Base-by-base conservation (phyloP, 1,140 invertebrate genomes). In the Tetramorium alpestre region DNA sequence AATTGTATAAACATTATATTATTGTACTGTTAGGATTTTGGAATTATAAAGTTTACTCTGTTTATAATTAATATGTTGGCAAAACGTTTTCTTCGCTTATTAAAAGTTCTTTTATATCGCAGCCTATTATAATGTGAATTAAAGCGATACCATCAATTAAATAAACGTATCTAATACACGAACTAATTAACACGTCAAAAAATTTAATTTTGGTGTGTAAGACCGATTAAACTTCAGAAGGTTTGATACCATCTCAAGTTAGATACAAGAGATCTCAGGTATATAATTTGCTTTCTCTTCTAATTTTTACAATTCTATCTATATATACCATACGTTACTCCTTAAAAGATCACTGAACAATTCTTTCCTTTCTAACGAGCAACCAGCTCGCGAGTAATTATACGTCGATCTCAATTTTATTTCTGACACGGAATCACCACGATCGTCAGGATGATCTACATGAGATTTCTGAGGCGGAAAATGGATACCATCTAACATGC, bases 321-420 rank as follows among this genome's bases (percentile, higher is more conserved):
- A 0, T 69, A 87, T 49, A 41, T 54, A 22, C 10, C 25, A 11
- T 38, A 51, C n/a, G n/a, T 56, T 18, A 10, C 25, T 49, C 22
- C 5, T 80, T 16, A 18, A 49, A 60, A 69, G 76, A 70, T 77
- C 16, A 44, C 10, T 38, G 56, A 25, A 10, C 41, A 60, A 60
- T 87, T 88, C 41, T 80, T 47, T 77, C 58, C 70, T 72, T 88
- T 78, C 75, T 88, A 86, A 81, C 60, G 41, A 89, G 65, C 85
- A 90, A 88, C 28, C 38, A 86, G 87, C 54, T 73, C 77, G 49
- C 60, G 65, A 85, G 77, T 67, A 91, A 91, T 91, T 91, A 87
- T 87, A 85, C 87, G 56, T 44, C 84, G 73, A 77, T 87, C 85
- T 89, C 72, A 89, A 90, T 91, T 82, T 86, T 88, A 90, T 82